A percentile compares a stretch with the other conserved stretches of the same genome.
Conservation (phyloP, 2,888 invertebrate genomes). For the Hypselothyrea guttata region DNA sequence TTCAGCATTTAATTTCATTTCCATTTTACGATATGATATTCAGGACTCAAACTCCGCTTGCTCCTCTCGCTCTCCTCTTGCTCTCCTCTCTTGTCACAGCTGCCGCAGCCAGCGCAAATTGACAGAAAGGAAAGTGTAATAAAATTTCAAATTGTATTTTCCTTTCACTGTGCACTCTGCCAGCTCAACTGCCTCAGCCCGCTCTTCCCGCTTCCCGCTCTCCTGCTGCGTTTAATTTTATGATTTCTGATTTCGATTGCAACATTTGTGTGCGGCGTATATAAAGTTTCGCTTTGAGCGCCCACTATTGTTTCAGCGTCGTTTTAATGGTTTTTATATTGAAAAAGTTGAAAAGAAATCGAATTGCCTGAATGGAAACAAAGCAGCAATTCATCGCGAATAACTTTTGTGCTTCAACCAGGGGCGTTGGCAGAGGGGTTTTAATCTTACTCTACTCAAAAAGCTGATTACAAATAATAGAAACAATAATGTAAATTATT, state of each 20-base stretch:
- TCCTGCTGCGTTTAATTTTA: constrained; percentile 57
- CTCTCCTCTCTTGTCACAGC: constrained; percentile 17
- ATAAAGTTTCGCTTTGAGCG: constrained; percentile 33
- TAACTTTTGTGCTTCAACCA: background rate
- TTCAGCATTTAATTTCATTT: constrained; percentile 78
- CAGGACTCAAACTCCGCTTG: constrained; percentile 24
- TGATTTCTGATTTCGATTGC: constrained; percentile 60
- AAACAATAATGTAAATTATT: no score
- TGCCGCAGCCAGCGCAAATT: constrained; percentile 45
- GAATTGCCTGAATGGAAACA: constrained; percentile 4
- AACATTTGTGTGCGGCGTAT: constrained; percentile 52
- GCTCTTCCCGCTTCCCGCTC: constrained; percentile 35
- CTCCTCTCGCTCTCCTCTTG: background rate
- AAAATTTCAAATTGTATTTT: constrained; percentile 72
- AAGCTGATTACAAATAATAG: no score
- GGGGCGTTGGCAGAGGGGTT: no score
- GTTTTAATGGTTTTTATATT: constrained; percentile 34
- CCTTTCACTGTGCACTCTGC: constrained; percentile 45
- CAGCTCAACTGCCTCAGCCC: no score
- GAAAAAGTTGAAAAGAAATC: constrained; percentile 30
- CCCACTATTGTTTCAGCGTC: constrained; percentile 32
- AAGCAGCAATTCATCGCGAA: background rate
- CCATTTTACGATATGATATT: constrained; percentile 76
- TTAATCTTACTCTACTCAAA: no score
- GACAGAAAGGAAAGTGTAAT: constrained; percentile 73